Evolutionary conservation across 2,888 invertebrate species (phyloP).

Genomic region (Tenthredo notha): DNA sequence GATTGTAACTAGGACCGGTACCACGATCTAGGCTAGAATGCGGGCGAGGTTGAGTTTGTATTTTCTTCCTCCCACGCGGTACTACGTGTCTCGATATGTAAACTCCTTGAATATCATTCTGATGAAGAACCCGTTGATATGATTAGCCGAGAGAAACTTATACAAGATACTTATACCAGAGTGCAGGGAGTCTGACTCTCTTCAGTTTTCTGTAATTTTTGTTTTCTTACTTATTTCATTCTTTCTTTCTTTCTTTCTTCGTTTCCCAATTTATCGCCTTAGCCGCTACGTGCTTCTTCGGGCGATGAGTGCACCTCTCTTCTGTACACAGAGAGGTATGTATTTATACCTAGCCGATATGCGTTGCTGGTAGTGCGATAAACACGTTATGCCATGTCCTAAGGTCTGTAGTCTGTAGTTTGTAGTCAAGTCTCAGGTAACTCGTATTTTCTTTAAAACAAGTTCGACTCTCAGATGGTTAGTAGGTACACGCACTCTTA

Average conservation of each 20-base stretch:
- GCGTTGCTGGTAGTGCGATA: conserved; percentile 20
- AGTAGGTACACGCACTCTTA: neutral
- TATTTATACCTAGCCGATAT: neutral
- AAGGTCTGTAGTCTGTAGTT: neutral
- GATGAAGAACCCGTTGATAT: conserved; percentile 28
- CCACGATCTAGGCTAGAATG: conserved; percentile 49
- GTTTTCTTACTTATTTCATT: conserved; percentile 45
- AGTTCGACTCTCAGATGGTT: neutral
- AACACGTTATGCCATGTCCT: conserved; percentile 21
- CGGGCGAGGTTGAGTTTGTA: conserved; percentile 50
- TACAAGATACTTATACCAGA: neutral
- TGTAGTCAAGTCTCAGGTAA: conserved; percentile 12
- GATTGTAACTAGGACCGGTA: conserved; percentile 39
- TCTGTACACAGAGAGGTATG: neutral
- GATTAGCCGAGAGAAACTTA: conserved; percentile 10
- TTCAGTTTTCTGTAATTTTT: conserved; percentile 38
- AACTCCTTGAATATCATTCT: conserved; percentile 28
- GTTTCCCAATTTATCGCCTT: conserved; percentile 18
- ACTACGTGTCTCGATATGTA: neutral
- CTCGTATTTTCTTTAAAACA: conserved; percentile 13
- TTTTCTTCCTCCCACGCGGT: conserved; percentile 47
- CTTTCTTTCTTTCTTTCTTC: conserved; percentile 11
- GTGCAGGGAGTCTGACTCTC: neutral
- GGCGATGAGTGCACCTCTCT: conserved; percentile 3
- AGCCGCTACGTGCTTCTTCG: neutral